Evolutionary conservation across 2,797 vertebrate genomes (phyloP).

Genomic region (Hypotaenidia okinawae): DNA sequence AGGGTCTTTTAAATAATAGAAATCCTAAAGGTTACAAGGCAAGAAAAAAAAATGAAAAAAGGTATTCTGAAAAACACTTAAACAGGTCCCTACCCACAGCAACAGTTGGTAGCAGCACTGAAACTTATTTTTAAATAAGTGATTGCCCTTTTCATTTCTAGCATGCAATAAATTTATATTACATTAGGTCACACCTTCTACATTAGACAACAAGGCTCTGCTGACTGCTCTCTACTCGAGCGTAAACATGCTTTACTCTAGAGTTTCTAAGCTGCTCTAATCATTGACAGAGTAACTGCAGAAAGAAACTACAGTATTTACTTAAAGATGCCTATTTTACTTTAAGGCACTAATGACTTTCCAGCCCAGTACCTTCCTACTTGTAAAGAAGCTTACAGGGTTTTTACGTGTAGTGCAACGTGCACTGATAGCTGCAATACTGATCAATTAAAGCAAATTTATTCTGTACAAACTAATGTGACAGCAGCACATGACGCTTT

Average conservation of each 20-base stretch:
- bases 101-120: background rate
- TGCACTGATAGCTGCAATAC: background rate
- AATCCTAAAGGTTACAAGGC: background rate
- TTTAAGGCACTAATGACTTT: background rate
- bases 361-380: background rate
- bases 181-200: background rate
- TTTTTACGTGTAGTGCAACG: background rate
- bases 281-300: background rate
- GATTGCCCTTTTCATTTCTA: background rate
- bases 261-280: background rate
- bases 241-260: background rate
- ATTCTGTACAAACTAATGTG: background rate
- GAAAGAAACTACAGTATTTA: background rate
- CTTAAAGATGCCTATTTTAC: background rate
- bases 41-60: background rate
- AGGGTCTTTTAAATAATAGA: background rate
- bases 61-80: background rate
- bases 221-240: background rate
- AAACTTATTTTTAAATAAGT: slow-evolving; percentile 9
- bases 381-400: background rate
- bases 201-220: background rate
- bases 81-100: background rate
- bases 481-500: background rate
- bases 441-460: background rate
- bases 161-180: background rate